Base-by-base conservation (phyloP, 92 coral and sea anemone genomes). In the Epizoanthus fatuus region DNA sequence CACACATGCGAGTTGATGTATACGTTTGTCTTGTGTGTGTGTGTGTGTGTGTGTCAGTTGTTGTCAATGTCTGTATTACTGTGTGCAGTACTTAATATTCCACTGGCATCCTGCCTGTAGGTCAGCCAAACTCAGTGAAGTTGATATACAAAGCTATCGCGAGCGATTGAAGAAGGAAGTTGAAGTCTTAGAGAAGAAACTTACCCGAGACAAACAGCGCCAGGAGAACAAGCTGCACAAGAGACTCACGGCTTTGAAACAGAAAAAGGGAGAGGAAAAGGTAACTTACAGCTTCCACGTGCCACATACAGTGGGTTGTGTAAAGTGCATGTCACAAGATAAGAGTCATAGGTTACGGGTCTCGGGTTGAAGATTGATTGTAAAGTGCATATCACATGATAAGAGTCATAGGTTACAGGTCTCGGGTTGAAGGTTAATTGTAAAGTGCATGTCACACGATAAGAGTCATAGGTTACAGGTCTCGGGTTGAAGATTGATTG, bases 141-240 rank as follows among this genome's bases (percentile, higher is more conserved):
- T 72, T 14, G 98, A 97, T 66, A 96, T 96, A 4, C 75, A 84
- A 29, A 90, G 81, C 29, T 95, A 91, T 65, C 84, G 94, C 8
- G 93, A 91, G 72, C 92, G 93, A 29, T 91, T 91, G 90, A 88
- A 82, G 25, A 92, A 91, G 74, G 99, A 97, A 63, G 86, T 93
- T 77, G 99, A 97, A 59, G 86, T 86, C 2, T 76, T 95, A 35
- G 84, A 91, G 52, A 89, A 80, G 51, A 97, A 97, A 80, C 92
- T 95, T 6, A 51, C 81, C 25, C 96, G 93, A 57, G 98, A 95
- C 29, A 74, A 88, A 88, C 87, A 86, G 59, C 91, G 94, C 39
- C 98, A 97, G 85, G 93, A 93, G 57, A 85, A 87, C 79, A 93
- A 79, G 69, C 91, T 97, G 29, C 99, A 97, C 72, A 93, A 93